Evolutionary conservation across 2,888 invertebrate genomes (phyloP).

Genomic region (Dastarcus helophoroides): DNA sequence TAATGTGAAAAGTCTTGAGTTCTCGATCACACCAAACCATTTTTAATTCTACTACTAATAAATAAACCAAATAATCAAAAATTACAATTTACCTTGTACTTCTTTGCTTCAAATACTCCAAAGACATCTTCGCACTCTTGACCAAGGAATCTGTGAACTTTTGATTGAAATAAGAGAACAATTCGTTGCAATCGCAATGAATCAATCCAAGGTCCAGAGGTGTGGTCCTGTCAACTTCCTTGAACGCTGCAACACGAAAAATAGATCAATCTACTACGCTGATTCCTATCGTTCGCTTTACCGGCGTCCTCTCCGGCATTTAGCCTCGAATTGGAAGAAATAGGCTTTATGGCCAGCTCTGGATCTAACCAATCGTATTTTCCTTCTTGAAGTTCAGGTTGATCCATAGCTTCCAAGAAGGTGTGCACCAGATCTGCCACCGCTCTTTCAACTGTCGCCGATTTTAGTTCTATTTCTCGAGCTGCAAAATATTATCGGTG

Average conservation of each 20-base stretch:
- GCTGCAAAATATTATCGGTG: constrained; percentile 25
- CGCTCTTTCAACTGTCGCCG: constrained; percentile 59
- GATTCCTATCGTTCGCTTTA: too few species aligned
- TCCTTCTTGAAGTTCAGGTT: constrained; percentile 44
- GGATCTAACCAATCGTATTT: constrained; percentile 55
- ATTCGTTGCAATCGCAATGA: constrained; percentile 65
- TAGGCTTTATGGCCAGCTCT: constrained; percentile 47
- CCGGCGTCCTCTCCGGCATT: constrained; percentile 46
- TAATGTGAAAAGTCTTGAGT: too few species aligned
- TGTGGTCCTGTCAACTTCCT: constrained; percentile 50
- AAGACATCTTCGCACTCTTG: constrained; percentile 58
- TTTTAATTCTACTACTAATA: too few species aligned
- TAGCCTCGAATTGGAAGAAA: constrained; percentile 48
- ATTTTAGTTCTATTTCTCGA: constrained; percentile 45
- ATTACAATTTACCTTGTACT: constrained; percentile 28
- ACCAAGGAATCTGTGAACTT: constrained; percentile 63
- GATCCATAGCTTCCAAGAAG: constrained; percentile 54
- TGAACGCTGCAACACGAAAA: constrained; percentile 42
- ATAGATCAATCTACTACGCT: not conserved
- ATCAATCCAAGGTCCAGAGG: constrained; percentile 46
- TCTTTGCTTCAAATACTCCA: constrained; percentile 58
- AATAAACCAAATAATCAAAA: too few species aligned
- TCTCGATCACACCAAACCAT: too few species aligned
- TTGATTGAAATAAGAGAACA: constrained; percentile 69
- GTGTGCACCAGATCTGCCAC: constrained; percentile 67